Evolutionary conservation across 2,113 vertebrate species (phyloP), one percentile per base, ranked within the genome.

Genomic region (Columba livia): DNA sequence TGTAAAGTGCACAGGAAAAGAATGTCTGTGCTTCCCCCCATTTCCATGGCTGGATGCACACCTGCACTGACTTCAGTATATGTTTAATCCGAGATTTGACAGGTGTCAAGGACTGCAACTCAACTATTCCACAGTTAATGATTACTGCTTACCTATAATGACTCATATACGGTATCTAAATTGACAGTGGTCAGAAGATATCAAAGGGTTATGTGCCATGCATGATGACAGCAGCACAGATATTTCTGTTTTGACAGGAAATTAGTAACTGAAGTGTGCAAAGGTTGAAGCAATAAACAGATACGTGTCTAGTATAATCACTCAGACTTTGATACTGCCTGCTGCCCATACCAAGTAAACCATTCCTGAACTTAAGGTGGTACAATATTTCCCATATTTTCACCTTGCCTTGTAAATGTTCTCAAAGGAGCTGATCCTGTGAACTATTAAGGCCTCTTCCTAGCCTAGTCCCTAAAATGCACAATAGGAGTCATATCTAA

Each of bases 21-120:
- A 54, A 44, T 2, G 38, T 42, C 34, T 17, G 66, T 5, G 24
- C 24, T 57, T 60, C 60, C 28, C 14, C 10, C 14, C 0, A 1
- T 65, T 80, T 38, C 87, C 53, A 15, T 2, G 40, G 82, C 36
- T 4, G 2, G 40, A 50, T 44, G 40, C 58, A 61, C 9, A 15
- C 34, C 62, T 4, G 6, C 21, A 26, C 18, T 10, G 8, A n/a
- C 47, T 65, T 54, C 0, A 1, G 36, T 16, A 9, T 10, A 10
- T 3, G 11, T 60, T 79, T 65, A 93, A 85, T 34, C 14, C n/a
- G 10, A 58, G 26, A 48, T 62, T 48, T 95, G 83, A 85, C 40
- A 86, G 58, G 42, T 74, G n/a, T 19, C 54, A 85, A n/a, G 8
- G 50, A 53, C 29, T 32, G 40, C 62, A 72, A 70, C 47, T 57